These are phyloP conservation scores for Peromyscus eremicus DNA, from an alignment of 2,797 vertebrate genomes.

Conservation along the genomic window DNA sequence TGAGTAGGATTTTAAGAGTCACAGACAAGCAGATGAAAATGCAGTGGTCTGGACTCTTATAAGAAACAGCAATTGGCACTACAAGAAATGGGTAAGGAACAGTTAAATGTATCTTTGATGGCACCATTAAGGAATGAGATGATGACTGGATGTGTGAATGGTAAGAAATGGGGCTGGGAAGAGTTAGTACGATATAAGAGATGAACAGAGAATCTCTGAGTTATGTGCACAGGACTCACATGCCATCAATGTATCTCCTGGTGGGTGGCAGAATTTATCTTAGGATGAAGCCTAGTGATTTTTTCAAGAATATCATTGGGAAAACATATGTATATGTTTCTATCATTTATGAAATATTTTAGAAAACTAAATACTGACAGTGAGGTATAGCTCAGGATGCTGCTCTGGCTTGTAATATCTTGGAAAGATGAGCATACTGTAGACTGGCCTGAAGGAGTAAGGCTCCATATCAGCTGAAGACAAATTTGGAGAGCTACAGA, in stretches of 20 bases:
- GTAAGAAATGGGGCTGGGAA: background rate
- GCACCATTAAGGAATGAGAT: background rate
- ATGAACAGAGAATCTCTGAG: background rate
- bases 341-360: conserved; percentile 11
- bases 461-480: background rate
- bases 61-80: background rate
- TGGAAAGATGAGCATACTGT: background rate
- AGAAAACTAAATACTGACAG: background rate
- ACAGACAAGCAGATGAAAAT: background rate
- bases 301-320: background rate
- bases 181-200: background rate
- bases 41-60: background rate
- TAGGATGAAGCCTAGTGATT: background rate
- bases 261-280: background rate
- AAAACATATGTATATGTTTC: background rate
- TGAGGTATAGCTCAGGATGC: background rate
- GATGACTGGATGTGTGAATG: background rate
- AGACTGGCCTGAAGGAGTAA: background rate
- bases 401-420: background rate
- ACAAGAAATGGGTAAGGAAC: background rate
- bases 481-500: conserved; percentile 5
- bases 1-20: background rate
- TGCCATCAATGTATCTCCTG: background rate
- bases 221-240: background rate
- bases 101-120: background rate